Evolutionary conservation across 2,888 invertebrate genomes (phyloP).

Genomic region (Sarcophaga subvicina): DNA sequence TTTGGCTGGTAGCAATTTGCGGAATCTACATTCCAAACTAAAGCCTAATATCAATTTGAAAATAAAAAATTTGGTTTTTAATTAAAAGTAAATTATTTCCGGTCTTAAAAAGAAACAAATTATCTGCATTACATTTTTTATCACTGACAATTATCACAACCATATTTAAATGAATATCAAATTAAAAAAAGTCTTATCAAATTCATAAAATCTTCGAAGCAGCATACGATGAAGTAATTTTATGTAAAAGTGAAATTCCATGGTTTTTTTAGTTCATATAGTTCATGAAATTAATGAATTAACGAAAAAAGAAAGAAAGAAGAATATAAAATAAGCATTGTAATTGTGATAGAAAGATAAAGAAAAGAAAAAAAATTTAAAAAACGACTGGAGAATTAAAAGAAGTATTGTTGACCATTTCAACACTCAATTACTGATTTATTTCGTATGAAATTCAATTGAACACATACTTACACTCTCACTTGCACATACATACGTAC

Average conservation of each 20-base stretch:
- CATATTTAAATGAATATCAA: background rate
- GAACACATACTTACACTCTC: too few relatives aligned
- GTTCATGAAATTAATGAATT: background rate
- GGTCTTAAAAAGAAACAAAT: background rate
- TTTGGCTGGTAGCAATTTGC: too few relatives aligned
- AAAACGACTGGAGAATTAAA: background rate
- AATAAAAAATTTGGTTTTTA: too few relatives aligned
- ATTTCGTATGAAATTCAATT: background rate
- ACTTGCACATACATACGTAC: too few relatives aligned
- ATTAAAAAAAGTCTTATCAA: background rate
- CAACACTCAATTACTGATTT: background rate
- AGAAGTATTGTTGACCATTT: background rate
- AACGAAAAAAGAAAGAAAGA: background rate
- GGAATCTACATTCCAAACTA: too few relatives aligned
- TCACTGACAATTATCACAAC: too few relatives aligned
- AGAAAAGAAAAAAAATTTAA: background rate
- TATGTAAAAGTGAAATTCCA: conserved; percentile 53
- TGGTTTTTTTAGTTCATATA: background rate
- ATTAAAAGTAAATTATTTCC: background rate
- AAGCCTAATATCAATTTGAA: too few relatives aligned
- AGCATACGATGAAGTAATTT: too few relatives aligned
- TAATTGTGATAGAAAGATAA: conserved; percentile 30
- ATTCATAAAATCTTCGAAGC: background rate
- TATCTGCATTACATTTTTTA: background rate
- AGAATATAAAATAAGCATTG: conserved; percentile 26